These are phyloP conservation scores for Micrasema minimum DNA, from an alignment of 1,140 invertebrate species.

Conservation along the genomic window DNA sequence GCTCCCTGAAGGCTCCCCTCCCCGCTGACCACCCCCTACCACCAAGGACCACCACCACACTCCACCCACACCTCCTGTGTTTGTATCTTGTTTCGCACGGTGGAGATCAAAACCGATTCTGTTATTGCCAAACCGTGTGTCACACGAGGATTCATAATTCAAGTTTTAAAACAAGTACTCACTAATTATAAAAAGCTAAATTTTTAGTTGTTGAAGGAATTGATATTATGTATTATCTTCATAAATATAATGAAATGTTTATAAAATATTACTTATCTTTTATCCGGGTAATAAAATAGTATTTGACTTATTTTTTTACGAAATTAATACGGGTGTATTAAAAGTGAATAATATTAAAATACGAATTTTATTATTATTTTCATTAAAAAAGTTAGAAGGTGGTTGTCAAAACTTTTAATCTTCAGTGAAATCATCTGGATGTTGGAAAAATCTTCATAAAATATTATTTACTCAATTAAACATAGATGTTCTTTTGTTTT, in stretches of 20 bases:
- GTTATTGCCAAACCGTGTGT: neutral
- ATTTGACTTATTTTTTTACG: too few species aligned
- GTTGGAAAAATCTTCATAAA: too few species aligned
- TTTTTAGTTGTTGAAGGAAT: neutral
- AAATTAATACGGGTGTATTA: too few species aligned
- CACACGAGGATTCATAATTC: neutral
- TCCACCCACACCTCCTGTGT: constrained; percentile 21
- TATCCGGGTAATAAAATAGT: neutral
- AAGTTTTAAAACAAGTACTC: neutral
- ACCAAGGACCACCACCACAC: neutral
- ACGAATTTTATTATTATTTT: too few species aligned
- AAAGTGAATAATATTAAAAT: too few species aligned
- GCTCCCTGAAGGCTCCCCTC: too few species aligned
- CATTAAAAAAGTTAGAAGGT: too few species aligned
- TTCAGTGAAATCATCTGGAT: too few species aligned
- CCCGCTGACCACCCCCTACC: constrained; percentile 8
- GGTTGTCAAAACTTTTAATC: too few species aligned
- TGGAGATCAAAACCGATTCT: constrained; percentile 19
- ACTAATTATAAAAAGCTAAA: neutral
- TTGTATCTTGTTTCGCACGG: constrained; percentile 51
- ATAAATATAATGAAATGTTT: neutral
- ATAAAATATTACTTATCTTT: neutral
- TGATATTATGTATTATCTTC: neutral
- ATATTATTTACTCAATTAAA: too few species aligned
- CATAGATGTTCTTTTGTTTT: too few species aligned